Evolutionary conservation across 2,888 invertebrate genomes (phyloP), one percentile per base, ranked within the genome.

Genomic region (Hydrotaea cyrtoneurina): DNA sequence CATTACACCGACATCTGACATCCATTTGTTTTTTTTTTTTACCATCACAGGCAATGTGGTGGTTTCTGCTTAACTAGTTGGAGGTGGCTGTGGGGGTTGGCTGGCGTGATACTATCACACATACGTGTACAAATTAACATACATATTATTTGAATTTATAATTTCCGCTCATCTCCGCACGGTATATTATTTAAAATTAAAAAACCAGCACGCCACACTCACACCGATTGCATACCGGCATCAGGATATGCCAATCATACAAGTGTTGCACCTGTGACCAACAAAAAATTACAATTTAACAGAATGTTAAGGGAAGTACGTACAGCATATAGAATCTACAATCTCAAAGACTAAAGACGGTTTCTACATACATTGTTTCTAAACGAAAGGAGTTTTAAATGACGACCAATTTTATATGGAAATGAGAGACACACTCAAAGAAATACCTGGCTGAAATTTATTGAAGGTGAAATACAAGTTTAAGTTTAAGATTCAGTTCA

Each of bases 141-240:
- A 46, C 23, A 53, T 53, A 46, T 72, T 43, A 78, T 77, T 82
- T 82, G 81, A 85, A 82, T 85, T 85, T 82, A 79, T 82, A 82
- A 85, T 82, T 77, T 85, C 73, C 74, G 55, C 55, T 8, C 36
- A 36, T 36, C 36, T 36, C 36, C 36, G 36, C 36, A 36, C 36
- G 8, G 36, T 36, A 5, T 36, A 36, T 36, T n/a, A n/a, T n/a
- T 36, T 5, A 36, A 36, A 36, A 36, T 36, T 36, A 36, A 36
- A 36, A 43, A 7, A 43, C 43, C 5, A 5, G 36, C 43, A 43
- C 43, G 13, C 4, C 13, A 8, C 43, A 43, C 43, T 13, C 15
- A 13, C 43, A 13, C 43, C 2, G 43, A 43, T 43, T 43, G 43
- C 15, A 43, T 13, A 2, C 4, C 13, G 11, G 43, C 43, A 2